These are phyloP conservation scores for Eulimnadia texana DNA, from an alignment of 1,140 invertebrate genomes.

Conservation along the genomic window DNA sequence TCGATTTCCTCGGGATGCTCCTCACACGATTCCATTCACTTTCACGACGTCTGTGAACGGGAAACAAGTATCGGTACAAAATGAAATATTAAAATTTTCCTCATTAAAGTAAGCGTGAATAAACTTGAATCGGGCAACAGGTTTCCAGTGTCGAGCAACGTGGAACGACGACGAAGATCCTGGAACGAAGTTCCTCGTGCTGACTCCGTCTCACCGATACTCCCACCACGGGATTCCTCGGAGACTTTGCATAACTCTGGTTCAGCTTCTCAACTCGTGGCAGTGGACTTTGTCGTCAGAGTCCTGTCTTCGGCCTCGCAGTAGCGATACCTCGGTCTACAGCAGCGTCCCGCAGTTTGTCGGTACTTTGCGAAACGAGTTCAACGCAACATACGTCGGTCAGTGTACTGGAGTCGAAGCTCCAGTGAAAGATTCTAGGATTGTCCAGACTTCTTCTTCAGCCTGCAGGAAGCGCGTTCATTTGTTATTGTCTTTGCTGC, in stretches of 20 bases:
- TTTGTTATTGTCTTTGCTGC: neutral
- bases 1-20: conserved; percentile 1
- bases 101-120: too few relatives aligned
- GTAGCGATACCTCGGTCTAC: neutral
- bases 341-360: neutral
- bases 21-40: conserved; percentile 1
- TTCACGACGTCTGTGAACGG: neutral
- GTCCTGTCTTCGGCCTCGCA: neutral
- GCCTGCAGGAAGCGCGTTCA: neutral
- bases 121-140: neutral
- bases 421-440: conserved; percentile 3
- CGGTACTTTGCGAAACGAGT: neutral
- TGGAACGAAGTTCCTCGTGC: neutral
- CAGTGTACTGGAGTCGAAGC: conserved; percentile 7
- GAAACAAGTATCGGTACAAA: neutral
- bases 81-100: too few relatives aligned
- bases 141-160: neutral
- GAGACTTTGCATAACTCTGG: neutral
- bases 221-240: neutral
- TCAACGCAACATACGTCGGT: neutral
- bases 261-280: neutral
- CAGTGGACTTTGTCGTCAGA: conserved; percentile 2
- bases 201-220: neutral
- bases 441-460: neutral
- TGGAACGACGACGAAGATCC: conserved; percentile 2